Conservation (phyloP, 2,888 invertebrate genomes). For the Notodonta dromedarius region DNA sequence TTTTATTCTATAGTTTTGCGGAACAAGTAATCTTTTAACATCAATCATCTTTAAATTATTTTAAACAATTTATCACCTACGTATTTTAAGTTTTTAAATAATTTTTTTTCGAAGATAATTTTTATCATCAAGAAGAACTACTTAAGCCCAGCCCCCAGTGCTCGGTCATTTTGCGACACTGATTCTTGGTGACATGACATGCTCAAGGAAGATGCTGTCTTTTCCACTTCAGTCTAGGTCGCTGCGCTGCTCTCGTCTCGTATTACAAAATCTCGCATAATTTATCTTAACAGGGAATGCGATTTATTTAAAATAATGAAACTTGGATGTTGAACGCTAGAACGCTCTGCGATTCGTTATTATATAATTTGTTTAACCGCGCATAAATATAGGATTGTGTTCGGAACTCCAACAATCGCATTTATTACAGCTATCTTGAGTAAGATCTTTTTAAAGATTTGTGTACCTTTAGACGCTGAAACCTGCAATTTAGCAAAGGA, state of each 20-base stretch:
- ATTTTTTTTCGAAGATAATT: not conserved
- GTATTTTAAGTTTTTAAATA: too few relatives aligned
- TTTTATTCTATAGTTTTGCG: too few relatives aligned
- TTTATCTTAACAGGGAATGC: conserved; percentile 51
- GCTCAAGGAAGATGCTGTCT: conserved; percentile 34
- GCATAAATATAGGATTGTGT: conserved; percentile 28
- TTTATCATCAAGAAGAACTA: not conserved
- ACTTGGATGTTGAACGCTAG: conserved; percentile 33
- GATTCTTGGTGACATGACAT: conserved; percentile 18
- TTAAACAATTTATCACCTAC: too few relatives aligned
- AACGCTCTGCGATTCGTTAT: conserved; percentile 42
- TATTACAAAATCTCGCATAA: conserved; percentile 60
- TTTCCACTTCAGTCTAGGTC: conserved; percentile 36
- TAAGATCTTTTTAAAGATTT: not conserved
- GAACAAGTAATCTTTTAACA: too few relatives aligned
- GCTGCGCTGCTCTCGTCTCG: conserved; percentile 43
- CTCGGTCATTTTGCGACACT: conserved; percentile 12
- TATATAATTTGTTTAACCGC: conserved; percentile 36
- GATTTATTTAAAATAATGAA: conserved; percentile 56
- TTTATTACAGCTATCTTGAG: not conserved
- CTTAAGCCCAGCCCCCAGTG: not conserved
- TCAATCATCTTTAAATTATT: too few relatives aligned
- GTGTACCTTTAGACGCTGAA: not conserved
- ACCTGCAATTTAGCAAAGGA: too few relatives aligned
- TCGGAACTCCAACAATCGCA: conserved; percentile 5